Conservation (phyloP, 2,888 invertebrate species). For the Seira ritae region DNA sequence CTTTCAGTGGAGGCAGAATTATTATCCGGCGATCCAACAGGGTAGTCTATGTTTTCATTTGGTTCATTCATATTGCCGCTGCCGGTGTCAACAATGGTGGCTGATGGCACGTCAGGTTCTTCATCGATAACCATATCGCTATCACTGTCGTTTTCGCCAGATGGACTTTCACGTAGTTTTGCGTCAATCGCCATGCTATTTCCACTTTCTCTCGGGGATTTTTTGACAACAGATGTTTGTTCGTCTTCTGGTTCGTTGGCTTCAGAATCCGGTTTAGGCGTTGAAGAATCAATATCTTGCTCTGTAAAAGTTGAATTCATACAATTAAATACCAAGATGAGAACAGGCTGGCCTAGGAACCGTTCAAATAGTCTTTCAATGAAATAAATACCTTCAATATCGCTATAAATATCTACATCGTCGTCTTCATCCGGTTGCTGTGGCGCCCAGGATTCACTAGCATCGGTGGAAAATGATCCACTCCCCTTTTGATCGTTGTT, state of each 20-base stretch:
- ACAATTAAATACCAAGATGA: not conserved
- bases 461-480: too few species aligned
- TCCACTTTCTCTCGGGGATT: not conserved
- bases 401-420: constrained; percentile 81
- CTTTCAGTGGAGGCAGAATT: not conserved
- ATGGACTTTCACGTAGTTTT: not conserved
- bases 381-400: constrained; percentile 80
- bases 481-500: too few species aligned
- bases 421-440: constrained; percentile 73
- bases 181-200: not conserved
- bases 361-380: too few species aligned
- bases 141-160: constrained; percentile 65
- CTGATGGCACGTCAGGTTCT: constrained; percentile 15
- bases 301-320: not conserved
- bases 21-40: not conserved
- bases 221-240: not conserved
- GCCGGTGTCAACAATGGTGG: not conserved
- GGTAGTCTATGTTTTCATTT: not conserved
- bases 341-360: not conserved
- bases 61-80: not conserved
- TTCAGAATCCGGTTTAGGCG: not conserved
- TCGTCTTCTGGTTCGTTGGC: not conserved
- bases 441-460: not conserved
- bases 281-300: not conserved
- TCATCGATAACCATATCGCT: constrained; percentile 71